A percentile compares a stretch with the other conserved stretches of the same genome.
Evolutionary conservation across 2,888 invertebrate species (phyloP).

Genomic region (Lepas anatifera): DNA sequence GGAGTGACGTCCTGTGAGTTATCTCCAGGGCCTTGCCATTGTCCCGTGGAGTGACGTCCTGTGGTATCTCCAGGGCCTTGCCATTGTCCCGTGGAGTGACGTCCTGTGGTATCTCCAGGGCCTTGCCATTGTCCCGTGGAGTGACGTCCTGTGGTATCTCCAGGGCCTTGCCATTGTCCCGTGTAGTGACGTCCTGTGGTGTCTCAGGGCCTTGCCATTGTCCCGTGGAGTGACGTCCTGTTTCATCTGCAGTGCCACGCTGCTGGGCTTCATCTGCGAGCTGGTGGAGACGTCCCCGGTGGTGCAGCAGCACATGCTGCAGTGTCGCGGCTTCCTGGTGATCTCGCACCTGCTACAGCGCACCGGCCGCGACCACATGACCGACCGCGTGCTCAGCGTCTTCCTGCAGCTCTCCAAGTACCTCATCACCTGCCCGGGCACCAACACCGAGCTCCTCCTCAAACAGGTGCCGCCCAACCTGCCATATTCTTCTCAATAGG

Average conservation of each 20-base stretch:
- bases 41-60: too few species aligned
- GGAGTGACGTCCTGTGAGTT: too few species aligned
- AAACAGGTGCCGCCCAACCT: conserved; percentile 94
- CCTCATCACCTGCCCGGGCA: conserved; percentile 81
- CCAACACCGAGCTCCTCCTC: conserved; percentile 77
- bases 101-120: too few species aligned
- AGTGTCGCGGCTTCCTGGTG: conserved; percentile 94
- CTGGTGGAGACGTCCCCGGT: conserved; percentile 92
- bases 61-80: too few species aligned
- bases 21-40: too few species aligned
- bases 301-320: conserved; percentile 98
- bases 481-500: too few species aligned
- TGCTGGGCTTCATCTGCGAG: conserved; percentile 94
- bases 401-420: conserved; percentile 85
- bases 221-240: background rate
- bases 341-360: conserved; percentile 90
- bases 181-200: too few species aligned
- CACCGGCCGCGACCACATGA: conserved; percentile 65
- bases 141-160: too few species aligned
- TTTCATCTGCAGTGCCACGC: conserved; percentile 57
- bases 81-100: too few species aligned
- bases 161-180: too few species aligned
- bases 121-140: too few species aligned
- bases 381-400: conserved; percentile 82
- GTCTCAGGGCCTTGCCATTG: too few species aligned